Base-by-base conservation (phyloP, 2,797 vertebrate species). In the Eupleurogrammus muticus region DNA sequence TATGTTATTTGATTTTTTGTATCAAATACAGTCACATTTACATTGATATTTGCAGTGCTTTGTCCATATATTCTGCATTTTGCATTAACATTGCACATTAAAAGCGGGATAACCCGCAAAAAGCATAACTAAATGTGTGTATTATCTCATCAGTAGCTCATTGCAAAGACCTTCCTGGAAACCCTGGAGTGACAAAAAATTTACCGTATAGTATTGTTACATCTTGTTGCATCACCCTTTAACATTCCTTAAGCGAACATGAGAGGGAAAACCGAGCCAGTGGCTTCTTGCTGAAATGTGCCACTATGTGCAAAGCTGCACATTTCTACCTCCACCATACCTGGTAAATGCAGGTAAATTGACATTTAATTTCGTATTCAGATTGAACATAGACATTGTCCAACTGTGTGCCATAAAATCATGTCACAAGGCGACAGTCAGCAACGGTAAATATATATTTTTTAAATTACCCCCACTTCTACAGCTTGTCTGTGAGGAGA, bases 171-270 rank as follows among this genome's bases (percentile, higher is more conserved):
- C 28, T 40, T 57, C 35, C 64, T 72, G 62, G 66, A 50, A 71
- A 67, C 32, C 73, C 60, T 73, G 74, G 73, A 1, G 5, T 70
- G 66, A 40, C 12, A 61, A 72, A 62, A 52, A n/a, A n/a, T n/a
- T n/a, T n/a, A 50, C 77, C 77, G 78, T 75, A 49, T 73, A 28
- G 79, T 73, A 14, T 17, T 74, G 60, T 89, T 88, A 58, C 88
- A 79, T 51, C 55, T 70, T 47, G 66, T 91, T 91, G 87, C 89
- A 85, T 90, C 87, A 91, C 16, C 35, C 66, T 75, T 73, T 49
- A 48, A 80, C 73, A 58, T 65, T 80, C 55, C 65, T 80, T 62
- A 69, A 42, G 50, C 80, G 54, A n/a, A 66, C 66, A 35, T 42
- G 1, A 65, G 59, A 70, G 50, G 56, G 80, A 77, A 56, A 0